Base-by-base conservation (phyloP, 2,888 invertebrate genomes). In the Notodonta dromedarius region DNA sequence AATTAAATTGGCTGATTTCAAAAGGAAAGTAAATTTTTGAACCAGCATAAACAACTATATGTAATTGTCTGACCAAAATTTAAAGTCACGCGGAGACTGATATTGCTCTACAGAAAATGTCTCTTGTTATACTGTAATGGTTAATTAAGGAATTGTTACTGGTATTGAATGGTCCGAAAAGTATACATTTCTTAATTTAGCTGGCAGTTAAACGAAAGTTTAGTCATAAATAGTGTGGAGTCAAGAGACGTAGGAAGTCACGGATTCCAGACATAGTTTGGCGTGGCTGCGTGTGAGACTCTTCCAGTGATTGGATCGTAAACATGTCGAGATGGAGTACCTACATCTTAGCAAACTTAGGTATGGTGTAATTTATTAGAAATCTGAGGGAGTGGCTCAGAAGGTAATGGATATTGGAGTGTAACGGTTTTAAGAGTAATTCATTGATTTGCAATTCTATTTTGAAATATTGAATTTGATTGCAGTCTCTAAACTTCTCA, bases 1-100 rank as follows among this genome's bases (percentile, higher is more conserved):
- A 82, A 83, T 79, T 80, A 79, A 80, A 78, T 76, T 78, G 80
- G 74, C 71, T 74, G 57, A 69, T 71, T 78, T 73, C 70, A 71
- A 71, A 74, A 74, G 63, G 77, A 78, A 78, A 79, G 78, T 82
- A 74, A 73, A 65, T 67, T 73, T 75, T 77, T 67, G 70, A 67
- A 76, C 73, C 74, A 74, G 81, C 73, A 75, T 76, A 67, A 67
- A 70, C 63, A 69, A 74, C 71, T 71, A 69, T 66, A 61, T 62
- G 54, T 62, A 56, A 65, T 65, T 62, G 60, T 67, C 61, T 64
- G 69, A 24, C 42, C 60, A 60, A 51, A 56, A 56, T 60, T 60
- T 44, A n/a, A 44, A 14, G 55, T 40, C 40, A 55, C 14, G 39
- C 14, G 3, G 39, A 12, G 14, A 42, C 53, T 16, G 24, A 56